Conservation (phyloP, 2,113 vertebrate genomes). For the Tenrec ecaudatus region DNA sequence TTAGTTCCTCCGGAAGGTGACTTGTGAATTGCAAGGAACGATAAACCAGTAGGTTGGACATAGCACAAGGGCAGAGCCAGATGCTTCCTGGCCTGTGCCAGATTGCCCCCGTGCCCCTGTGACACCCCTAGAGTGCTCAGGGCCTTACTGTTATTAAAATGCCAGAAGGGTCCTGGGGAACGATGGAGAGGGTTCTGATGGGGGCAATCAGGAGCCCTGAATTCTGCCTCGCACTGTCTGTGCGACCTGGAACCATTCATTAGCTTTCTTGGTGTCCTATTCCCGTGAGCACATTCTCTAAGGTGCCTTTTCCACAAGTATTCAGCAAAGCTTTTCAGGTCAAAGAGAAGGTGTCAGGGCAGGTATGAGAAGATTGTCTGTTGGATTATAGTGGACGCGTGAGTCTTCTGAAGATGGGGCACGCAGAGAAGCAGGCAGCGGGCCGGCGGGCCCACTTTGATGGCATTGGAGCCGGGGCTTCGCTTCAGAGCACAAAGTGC, state of each 20-base stretch:
- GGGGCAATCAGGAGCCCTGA: not conserved
- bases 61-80: not conserved
- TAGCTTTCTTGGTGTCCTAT: not conserved
- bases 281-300: not conserved
- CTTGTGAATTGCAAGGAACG: no score
- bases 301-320: not conserved
- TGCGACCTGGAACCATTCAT: not conserved
- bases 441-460: not conserved
- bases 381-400: not conserved
- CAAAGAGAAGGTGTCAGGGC: not conserved
- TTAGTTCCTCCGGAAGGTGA: no score
- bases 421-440: not conserved
- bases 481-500: not conserved
- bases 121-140: not conserved
- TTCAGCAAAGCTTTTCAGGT: not conserved
- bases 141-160: not conserved
- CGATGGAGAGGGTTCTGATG: not conserved
- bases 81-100: not conserved
- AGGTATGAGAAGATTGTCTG: no score
- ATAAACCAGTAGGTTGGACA: not conserved
- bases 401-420: no score
- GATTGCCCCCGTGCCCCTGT: not conserved
- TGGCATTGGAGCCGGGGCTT: not conserved
- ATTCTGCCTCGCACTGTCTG: not conserved
- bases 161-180: no score